Percentiles rank a stretch among this genome's conserved stretches.
Conservation (phyloP, 2,797 vertebrate genomes). For the Ibycter americanus region DNA sequence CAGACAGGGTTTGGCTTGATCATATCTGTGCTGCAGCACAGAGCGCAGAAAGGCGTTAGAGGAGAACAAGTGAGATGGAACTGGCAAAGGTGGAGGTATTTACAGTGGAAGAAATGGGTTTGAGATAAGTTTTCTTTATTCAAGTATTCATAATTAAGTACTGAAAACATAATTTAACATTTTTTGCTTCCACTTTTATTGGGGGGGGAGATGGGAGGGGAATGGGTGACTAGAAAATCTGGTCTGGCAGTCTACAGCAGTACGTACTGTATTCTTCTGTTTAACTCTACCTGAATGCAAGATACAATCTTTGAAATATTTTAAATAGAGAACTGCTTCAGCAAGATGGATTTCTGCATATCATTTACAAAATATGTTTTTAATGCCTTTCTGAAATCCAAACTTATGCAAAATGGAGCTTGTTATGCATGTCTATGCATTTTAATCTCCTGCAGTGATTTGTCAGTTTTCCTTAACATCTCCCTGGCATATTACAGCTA, state of each 20-base stretch:
- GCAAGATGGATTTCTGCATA: conserved; percentile 53
- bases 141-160: neutral
- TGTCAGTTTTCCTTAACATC: conserved; percentile 52
- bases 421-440: conserved; percentile 61
- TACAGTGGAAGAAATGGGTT: neutral
- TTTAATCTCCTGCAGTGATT: conserved; percentile 69
- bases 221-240: conserved; percentile 11
- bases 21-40: neutral
- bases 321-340: conserved; percentile 51
- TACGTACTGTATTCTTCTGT: neutral
- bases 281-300: conserved; percentile 1
- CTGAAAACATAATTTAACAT: neutral
- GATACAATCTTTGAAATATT: conserved; percentile 58
- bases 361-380: conserved; percentile 68
- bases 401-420: conserved; percentile 61
- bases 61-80: neutral
- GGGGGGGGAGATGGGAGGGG: neutral
- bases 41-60: neutral
- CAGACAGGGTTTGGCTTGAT: conserved; percentile 32
- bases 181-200: neutral
- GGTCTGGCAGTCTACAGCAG: conserved; percentile 18
- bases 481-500: conserved; percentile 73
- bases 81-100: neutral
- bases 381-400: conserved; percentile 65
- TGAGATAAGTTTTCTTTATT: neutral